Percentiles rank a stretch among this genome's conserved stretches.
phyloP scores from a whole-genome alignment of 2,113 vertebrate species.

The Globicephala melas region DNA sequence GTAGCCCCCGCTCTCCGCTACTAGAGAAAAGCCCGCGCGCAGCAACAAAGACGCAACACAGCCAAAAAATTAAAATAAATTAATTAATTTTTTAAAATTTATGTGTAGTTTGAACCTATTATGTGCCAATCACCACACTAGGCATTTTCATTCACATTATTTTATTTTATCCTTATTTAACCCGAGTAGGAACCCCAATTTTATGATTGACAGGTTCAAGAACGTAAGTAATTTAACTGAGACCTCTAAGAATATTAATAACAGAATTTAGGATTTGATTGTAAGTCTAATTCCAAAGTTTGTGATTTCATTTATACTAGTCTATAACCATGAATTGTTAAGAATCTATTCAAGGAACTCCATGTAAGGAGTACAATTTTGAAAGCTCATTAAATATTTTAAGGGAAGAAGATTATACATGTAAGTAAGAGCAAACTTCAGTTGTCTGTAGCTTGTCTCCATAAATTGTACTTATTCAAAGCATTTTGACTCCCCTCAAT shows the following conservation, averaged over 20 bases:
- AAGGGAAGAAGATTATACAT: background rate
- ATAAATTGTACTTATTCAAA: background rate
- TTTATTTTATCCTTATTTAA: slow-evolving; percentile 8
- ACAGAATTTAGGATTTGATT: background rate
- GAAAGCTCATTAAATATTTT: background rate
- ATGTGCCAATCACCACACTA: background rate
- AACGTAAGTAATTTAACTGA: background rate
- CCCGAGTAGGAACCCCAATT: background rate
- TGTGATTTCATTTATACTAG: background rate
- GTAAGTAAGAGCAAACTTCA: background rate
- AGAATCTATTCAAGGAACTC: background rate
- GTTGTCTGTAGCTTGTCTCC: background rate
- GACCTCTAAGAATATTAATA: background rate
- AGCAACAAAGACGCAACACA: too few relatives aligned
- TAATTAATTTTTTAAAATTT: background rate
- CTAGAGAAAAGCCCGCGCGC: too few relatives aligned
- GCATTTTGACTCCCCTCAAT: background rate
- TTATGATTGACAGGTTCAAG: background rate
- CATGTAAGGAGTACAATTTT: background rate
- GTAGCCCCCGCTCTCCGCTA: too few relatives aligned
- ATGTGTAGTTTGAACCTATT: background rate
- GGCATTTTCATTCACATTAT: background rate
- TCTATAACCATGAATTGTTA: background rate
- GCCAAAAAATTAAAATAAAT: too few relatives aligned
- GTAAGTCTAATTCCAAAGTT: background rate